Evolutionary conservation across 2,888 invertebrate genomes (phyloP), one percentile per base, ranked within the genome.

Genomic region (Lithophane ornitopus): DNA sequence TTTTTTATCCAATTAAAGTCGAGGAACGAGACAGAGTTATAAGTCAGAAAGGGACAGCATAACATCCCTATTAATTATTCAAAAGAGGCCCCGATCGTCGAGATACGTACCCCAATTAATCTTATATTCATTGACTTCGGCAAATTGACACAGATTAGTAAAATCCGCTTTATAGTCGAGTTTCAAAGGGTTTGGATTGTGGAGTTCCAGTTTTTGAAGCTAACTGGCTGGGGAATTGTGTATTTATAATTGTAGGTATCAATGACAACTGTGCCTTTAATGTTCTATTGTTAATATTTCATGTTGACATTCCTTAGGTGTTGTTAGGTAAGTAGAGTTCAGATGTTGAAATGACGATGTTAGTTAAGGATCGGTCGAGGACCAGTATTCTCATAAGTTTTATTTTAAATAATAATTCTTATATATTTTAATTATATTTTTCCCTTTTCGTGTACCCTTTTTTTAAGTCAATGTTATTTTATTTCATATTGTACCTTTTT

Each of bases 41-140:
- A 59, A 7, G 63, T 26, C 0, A 83, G 72, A 85, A 62, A 49
- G 75, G 44, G 80, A 87, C 22, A 28, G 73, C 52, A 28, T 44
- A 46, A 78, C 44, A 68, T 72, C 76, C 78, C 85, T 85, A 90
- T 91, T 90, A 90, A 90, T 91, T 92, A 91, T 92, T 92, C 90
- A 91, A 88, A 88, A 87, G 84, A 89, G 89, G 82, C 65, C 44
- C 86, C 85, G 89, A 91, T 88, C 82, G 86, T 87, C 88, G 86
- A 87, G 89, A 90, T 89, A 89, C 88, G 89, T 87, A 80, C 82
- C 78, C 89, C 89, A 90, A 92, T 92, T 92, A 92, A 91, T 92
- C 91, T 91, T 88, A 90, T 89, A 92, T 91, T 92, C 91, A 92
- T 91, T 91, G 91, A 91, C 89, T 90, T 86, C 86, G 80, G 85